Conservation (phyloP, 2,113 vertebrate species). For the Tichodroma muraria region DNA sequence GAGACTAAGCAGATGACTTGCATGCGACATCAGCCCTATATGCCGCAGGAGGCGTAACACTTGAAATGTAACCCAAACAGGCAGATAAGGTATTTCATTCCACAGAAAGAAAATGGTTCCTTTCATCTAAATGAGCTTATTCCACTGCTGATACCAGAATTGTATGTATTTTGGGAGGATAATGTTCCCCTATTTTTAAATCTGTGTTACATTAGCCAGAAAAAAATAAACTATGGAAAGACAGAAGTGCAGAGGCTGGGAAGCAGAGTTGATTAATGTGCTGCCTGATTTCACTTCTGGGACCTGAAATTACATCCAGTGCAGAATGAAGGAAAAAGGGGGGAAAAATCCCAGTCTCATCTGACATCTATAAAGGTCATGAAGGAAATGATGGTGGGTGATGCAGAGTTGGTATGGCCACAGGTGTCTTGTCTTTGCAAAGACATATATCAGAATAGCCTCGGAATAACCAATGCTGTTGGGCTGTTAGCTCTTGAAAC, state of each 20-base stretch:
- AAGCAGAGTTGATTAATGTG: slow-evolving; percentile 58
- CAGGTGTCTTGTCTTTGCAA: not conserved
- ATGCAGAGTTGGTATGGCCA: not conserved
- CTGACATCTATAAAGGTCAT: slow-evolving; percentile 62
- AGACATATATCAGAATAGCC: not conserved
- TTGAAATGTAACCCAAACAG: slow-evolving; percentile 21
- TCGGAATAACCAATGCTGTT: not conserved
- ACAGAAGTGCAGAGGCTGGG: not conserved
- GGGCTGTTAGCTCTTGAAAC: not conserved
- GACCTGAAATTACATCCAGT: slow-evolving; percentile 44
- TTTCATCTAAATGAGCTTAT: slow-evolving; percentile 55
- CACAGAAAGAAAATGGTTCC: slow-evolving; percentile 3
- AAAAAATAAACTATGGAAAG: slow-evolving; percentile 22
- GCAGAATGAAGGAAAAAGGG: slow-evolving; percentile 23
- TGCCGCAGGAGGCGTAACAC: not conserved
- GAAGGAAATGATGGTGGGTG: slow-evolving; percentile 30
- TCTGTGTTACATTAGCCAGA: slow-evolving; percentile 3
- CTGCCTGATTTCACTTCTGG: slow-evolving; percentile 59
- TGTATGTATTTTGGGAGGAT: not conserved
- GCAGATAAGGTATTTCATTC: slow-evolving; percentile 33
- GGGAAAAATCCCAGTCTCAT: not conserved
- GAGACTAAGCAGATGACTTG: slow-evolving; percentile 4
- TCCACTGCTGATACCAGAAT: not conserved
- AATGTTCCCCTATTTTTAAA: slow-evolving; percentile 1
- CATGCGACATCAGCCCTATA: slow-evolving; percentile 20